A percentile compares a stretch with the other conserved stretches of the same genome.
Conservation (phyloP, 2,113 vertebrate genomes). For the Rallus limicola region DNA sequence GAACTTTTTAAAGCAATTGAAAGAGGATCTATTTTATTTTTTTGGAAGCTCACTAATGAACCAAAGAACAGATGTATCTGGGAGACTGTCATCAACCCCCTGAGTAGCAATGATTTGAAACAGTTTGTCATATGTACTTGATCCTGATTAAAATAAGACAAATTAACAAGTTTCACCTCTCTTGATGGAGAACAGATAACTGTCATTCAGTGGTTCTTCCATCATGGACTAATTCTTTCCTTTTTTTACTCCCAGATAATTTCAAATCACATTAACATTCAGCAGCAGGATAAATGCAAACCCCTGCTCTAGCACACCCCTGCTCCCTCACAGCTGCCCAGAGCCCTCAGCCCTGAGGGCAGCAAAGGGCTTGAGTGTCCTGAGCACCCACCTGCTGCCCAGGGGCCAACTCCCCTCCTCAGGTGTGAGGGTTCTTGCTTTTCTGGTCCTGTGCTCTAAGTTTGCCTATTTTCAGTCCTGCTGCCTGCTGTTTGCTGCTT, state of each 20-base stretch:
- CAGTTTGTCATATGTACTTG: constrained; percentile 72
- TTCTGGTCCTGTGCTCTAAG: fast-evolving
- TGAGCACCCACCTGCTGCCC: neutral
- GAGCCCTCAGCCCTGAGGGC: neutral
- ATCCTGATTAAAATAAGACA: constrained; percentile 77
- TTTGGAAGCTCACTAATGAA: constrained; percentile 65
- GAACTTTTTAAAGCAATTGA: constrained; percentile 32
- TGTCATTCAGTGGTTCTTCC: neutral
- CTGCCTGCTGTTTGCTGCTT: fast-evolving
- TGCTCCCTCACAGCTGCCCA: neutral
- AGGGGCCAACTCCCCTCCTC: neutral
- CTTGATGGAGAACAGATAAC: constrained; percentile 55
- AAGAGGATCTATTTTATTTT: constrained; percentile 41
- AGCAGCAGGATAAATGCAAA: neutral
- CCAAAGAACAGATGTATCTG: constrained; percentile 60
- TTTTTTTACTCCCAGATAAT: neutral
- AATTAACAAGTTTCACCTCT: constrained; percentile 62
- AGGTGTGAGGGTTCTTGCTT: fast-evolving
- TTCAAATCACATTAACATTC: neutral
- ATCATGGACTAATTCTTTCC: neutral
- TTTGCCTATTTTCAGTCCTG: fast-evolving
- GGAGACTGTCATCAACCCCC: constrained; percentile 78
- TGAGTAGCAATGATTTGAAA: constrained; percentile 73
- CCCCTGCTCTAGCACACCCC: neutral
- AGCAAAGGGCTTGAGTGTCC: neutral